Percentiles rank a stretch among this genome's conserved stretches.
These are phyloP conservation scores for Pipistrellus kuhlii DNA, from an alignment of 2,797 vertebrate species.

Conservation along the genomic window DNA sequence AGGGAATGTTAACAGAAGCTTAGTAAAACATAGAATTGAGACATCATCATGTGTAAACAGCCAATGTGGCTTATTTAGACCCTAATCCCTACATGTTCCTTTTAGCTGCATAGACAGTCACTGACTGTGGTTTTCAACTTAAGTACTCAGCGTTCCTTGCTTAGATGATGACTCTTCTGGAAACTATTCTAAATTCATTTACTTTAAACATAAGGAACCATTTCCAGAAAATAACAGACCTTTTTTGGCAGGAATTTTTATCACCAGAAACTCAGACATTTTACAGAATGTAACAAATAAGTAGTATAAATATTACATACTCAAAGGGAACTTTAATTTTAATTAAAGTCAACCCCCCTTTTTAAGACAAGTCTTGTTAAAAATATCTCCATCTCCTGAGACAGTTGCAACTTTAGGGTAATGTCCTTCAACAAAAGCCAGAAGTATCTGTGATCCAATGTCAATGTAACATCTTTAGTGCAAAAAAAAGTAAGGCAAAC, in stretches of 20 bases:
- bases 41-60: conserved; percentile 11
- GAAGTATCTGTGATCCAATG: background rate
- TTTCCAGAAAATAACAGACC: conserved; percentile 64
- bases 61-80: background rate
- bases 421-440: background rate
- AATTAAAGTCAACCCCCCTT: conserved; percentile 11
- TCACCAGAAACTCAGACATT: conserved; percentile 66
- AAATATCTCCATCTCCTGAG: conserved; percentile 12
- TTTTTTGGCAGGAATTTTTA: conserved; percentile 74
- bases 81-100: background rate
- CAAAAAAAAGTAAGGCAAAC: background rate
- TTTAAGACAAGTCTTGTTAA: conserved; percentile 64
- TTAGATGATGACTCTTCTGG: conserved; percentile 58
- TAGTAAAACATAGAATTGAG: background rate
- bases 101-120: background rate
- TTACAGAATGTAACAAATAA: conserved; percentile 72
- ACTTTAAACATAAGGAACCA: conserved; percentile 69
- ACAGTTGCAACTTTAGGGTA: conserved; percentile 34
- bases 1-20: conserved; percentile 44
- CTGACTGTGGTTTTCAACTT: conserved; percentile 45
- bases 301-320: conserved; percentile 54
- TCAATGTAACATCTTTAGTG: background rate
- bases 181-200: conserved; percentile 71
- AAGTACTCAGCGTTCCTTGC: conserved; percentile 24
- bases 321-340: conserved; percentile 59